Base-by-base conservation (phyloP, 30 jellyfish, hydroid and myxozoan genomes). In the Aurelia aurita region DNA sequence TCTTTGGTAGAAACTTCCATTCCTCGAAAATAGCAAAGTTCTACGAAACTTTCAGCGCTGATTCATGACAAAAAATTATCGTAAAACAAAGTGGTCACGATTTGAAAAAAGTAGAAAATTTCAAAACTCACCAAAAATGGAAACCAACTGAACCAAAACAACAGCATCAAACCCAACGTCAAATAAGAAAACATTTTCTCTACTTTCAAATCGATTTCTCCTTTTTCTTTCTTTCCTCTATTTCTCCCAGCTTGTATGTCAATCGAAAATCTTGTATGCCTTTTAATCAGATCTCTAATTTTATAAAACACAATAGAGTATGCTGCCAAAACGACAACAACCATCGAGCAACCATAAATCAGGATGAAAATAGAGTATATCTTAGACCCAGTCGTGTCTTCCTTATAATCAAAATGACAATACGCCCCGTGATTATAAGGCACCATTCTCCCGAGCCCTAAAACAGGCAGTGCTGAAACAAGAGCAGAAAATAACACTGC, bases 91-190 rank as follows among this genome's bases (percentile, higher is more conserved):
- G 4, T 39, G 7, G 0, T 39, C 51, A 39, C 9, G 46, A 19
- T 4, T 22, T 22, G 26, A 10, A 22, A 14, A 61, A 22, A 61
- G 51, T 14, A 18, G n/a, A 22, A 61, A 3, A 12, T 8, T 14
- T 18, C 15, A 78, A 18, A 13, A 85, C 98, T 85, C 53, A 91
- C 98, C 96, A 91, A 58, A 68, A 91, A 91, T 73, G 98, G 98
- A n/a, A 91, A 85, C 98, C 98, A 91, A 65, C 98, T 91, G 89
- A 91, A 85, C 98, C 98, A 91, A 58, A 91, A 91, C 14, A 91
- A 66, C 3, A 86, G 72, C 91, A 91, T 86, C 69, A 91, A 69
- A 14, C 94, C 96, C n/a, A 91, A 94, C 3, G 98, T 86, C 81
- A 91, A 53, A 64, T 91, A 91, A 0, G 96, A 91, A 68, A 91